A percentile compares a stretch with the other conserved stretches of the same genome.
phyloP scores from a whole-genome alignment of 2,797 vertebrate genomes.

The Gymnopithys bicolor region DNA sequence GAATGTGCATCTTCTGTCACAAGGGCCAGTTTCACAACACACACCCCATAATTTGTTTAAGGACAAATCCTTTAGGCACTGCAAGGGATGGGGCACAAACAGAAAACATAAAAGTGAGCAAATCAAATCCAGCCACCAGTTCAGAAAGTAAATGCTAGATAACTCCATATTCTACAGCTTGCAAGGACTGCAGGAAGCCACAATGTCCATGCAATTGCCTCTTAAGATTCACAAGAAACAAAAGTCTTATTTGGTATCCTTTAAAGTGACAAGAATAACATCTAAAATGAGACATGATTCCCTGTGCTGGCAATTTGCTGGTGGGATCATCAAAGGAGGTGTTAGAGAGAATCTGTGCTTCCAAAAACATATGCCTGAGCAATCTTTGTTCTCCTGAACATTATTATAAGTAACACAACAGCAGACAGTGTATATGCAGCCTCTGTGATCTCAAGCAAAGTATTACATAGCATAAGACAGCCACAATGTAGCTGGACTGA shows the following conservation, averaged over 20 bases:
- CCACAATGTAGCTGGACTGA: not conserved
- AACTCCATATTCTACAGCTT: not conserved
- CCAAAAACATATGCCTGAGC: not conserved
- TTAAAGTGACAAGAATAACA: not conserved
- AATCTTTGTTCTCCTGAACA: not conserved
- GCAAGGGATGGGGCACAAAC: not conserved
- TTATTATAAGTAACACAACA: not conserved
- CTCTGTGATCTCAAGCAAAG: not conserved
- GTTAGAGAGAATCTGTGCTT: not conserved
- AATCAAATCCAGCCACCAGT: not conserved
- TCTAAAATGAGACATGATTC: not conserved
- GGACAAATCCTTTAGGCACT: not conserved
- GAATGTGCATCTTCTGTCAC: not conserved
- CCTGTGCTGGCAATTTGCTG: not conserved
- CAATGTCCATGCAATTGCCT: not conserved
- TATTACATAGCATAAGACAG: not conserved
- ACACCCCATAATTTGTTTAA: not conserved
- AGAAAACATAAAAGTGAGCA: not conserved
- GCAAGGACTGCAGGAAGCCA: not conserved
- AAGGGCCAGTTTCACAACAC: not conserved
- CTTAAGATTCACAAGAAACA: not conserved
- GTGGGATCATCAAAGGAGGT: slow-evolving; percentile 17
- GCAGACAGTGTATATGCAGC: not conserved
- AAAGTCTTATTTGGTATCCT: not conserved
- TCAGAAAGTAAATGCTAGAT: slow-evolving; percentile 2